Conservation (phyloP, 1,140 invertebrate species). For the Brachionus calyciflorus region DNA sequence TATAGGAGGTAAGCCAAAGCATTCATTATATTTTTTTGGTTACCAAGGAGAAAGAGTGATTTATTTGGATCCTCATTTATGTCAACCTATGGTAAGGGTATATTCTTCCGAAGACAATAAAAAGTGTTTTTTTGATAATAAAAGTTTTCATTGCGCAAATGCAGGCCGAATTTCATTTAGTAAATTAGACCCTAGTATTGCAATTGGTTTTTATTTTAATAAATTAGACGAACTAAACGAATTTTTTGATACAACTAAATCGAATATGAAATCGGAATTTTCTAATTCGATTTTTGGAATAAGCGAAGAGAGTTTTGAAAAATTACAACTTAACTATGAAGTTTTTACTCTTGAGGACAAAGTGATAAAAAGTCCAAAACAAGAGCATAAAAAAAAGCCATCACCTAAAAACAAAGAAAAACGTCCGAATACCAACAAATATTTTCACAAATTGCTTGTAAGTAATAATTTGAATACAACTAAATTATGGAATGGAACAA, state of each 20-base stretch:
- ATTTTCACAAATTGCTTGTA: background rate
- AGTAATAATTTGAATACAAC: slow-evolving; percentile 1
- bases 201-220: slow-evolving; percentile 80
- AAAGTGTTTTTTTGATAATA: slow-evolving; percentile 48
- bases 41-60: slow-evolving; percentile 78
- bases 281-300: slow-evolving; percentile 11
- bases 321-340: slow-evolving; percentile 5
- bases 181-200: slow-evolving; percentile 88
- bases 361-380: background rate
- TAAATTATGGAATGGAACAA: background rate
- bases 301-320: slow-evolving; percentile 10
- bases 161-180: slow-evolving; percentile 80
- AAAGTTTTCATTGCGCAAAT: slow-evolving; percentile 78
- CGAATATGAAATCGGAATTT: background rate
- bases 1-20: slow-evolving; percentile 83
- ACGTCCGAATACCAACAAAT: background rate
- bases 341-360: slow-evolving; percentile 20
- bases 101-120: slow-evolving; percentile 16
- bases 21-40: slow-evolving; percentile 76
- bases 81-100: slow-evolving; percentile 78
- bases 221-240: slow-evolving; percentile 72
- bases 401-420: background rate
- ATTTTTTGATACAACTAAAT: slow-evolving; percentile 2
- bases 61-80: slow-evolving; percentile 86
- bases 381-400: background rate